phyloP scores from a whole-genome alignment of 1,140 invertebrate genomes.

The Papilio polyxenes region DNA sequence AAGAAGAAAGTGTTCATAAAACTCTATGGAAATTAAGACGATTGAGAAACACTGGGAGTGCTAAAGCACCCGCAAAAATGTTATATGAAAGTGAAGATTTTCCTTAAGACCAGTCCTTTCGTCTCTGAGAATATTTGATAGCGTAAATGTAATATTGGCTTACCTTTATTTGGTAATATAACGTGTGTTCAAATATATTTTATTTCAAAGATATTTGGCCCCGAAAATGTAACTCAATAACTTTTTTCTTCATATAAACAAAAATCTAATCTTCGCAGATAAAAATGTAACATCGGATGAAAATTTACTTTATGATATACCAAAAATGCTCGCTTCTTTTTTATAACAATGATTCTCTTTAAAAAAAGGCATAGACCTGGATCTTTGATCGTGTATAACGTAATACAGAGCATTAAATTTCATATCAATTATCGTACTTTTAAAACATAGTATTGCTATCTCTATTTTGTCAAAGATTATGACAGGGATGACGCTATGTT shows the following conservation, averaged over 20 bases:
- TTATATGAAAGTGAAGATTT: constrained; percentile 28
- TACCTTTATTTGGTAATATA: constrained; percentile 31
- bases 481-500: no score
- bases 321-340: background rate
- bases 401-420: no score
- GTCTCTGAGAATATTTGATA: constrained; percentile 18
- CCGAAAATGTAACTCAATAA: constrained; percentile 16
- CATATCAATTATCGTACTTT: no score
- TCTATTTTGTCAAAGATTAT: no score
- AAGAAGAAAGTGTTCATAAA: background rate
- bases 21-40: constrained; percentile 3
- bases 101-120: constrained; percentile 20
- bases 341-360: background rate
- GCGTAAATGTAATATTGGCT: constrained; percentile 33
- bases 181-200: constrained; percentile 29
- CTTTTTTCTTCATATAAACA: constrained; percentile 5
- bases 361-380: no score
- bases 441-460: no score
- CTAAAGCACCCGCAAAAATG: background rate
- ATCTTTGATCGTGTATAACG: no score
- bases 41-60: constrained; percentile 21
- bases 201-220: constrained; percentile 27
- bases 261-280: background rate
- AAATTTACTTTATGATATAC: background rate
- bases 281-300: background rate